A percentile compares a stretch with the other conserved stretches of the same genome.
phyloP scores from a whole-genome alignment of 2,113 vertebrate species.

The Xenopus laevis region DNA sequence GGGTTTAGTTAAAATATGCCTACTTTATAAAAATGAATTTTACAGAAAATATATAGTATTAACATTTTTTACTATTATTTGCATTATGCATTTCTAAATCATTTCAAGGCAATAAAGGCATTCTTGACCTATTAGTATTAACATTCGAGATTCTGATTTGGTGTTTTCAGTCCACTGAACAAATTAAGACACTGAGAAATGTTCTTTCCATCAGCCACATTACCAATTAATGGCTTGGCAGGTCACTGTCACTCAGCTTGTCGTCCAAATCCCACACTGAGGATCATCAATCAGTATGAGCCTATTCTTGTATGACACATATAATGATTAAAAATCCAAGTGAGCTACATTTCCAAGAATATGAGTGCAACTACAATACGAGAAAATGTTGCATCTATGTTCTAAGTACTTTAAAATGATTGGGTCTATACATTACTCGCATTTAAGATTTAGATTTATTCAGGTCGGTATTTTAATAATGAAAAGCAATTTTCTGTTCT shows the following conservation, averaged over 20 bases:
- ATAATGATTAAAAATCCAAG: conserved; percentile 40
- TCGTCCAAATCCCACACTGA: conserved; percentile 22
- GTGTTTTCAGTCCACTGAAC: background rate
- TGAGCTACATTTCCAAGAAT: conserved; percentile 35
- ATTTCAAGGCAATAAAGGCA: rapidly evolving
- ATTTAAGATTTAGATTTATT: background rate
- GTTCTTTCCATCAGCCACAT: conserved; percentile 12
- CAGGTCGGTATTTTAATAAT: background rate
- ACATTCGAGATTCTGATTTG: conserved; percentile 10
- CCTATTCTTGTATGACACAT: conserved; percentile 29
- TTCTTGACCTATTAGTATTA: background rate
- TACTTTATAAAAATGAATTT: too few species aligned
- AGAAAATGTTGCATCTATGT: conserved; percentile 6
- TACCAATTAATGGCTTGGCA: conserved; percentile 20
- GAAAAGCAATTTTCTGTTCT: background rate
- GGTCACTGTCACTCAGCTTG: conserved; percentile 26
- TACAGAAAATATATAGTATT: too few species aligned
- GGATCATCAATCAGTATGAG: conserved; percentile 14
- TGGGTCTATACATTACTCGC: background rate
- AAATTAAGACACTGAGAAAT: conserved; percentile 1
- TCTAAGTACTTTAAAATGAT: background rate
- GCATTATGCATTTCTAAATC: background rate
- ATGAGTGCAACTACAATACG: conserved; percentile 17
- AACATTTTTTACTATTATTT: too few species aligned
- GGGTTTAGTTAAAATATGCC: too few species aligned